Conservation (phyloP, 2,113 vertebrate species). For the Mesitornis unicolor region DNA sequence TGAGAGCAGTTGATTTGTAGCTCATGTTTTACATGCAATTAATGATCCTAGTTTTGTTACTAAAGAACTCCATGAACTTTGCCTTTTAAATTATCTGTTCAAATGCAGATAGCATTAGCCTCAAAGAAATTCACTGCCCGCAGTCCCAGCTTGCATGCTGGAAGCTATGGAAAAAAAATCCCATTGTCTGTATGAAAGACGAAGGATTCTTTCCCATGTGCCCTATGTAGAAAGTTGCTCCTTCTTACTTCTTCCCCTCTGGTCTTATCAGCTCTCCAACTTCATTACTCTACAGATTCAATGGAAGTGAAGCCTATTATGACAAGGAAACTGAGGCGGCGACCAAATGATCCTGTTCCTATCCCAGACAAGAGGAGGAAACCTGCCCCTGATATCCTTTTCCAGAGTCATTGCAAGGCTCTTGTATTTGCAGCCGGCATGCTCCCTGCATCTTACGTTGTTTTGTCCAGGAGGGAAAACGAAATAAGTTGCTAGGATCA, state of each 20-base stretch:
- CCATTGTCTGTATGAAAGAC: background rate
- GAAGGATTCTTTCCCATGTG: background rate
- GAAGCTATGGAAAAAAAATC: background rate
- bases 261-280: constrained; percentile 9
- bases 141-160: background rate
- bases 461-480: background rate
- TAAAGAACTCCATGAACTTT: background rate
- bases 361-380: constrained; percentile 97
- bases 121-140: background rate
- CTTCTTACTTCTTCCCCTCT: background rate
- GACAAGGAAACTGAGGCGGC: constrained; percentile 91
- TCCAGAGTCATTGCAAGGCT: background rate
- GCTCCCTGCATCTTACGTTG: background rate
- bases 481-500: background rate
- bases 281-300: constrained; percentile 81
- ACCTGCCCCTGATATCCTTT: constrained; percentile 97
- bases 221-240: background rate
- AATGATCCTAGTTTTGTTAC: background rate
- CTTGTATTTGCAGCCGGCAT: background rate
- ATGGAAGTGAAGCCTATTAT: constrained; percentile 99
- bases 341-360: constrained; percentile 96
- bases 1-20: background rate
- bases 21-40: background rate
- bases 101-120: background rate
- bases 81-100: background rate